Evolutionary conservation across 1,140 invertebrate genomes (phyloP).

Genomic region (Marisa cornuarietis): DNA sequence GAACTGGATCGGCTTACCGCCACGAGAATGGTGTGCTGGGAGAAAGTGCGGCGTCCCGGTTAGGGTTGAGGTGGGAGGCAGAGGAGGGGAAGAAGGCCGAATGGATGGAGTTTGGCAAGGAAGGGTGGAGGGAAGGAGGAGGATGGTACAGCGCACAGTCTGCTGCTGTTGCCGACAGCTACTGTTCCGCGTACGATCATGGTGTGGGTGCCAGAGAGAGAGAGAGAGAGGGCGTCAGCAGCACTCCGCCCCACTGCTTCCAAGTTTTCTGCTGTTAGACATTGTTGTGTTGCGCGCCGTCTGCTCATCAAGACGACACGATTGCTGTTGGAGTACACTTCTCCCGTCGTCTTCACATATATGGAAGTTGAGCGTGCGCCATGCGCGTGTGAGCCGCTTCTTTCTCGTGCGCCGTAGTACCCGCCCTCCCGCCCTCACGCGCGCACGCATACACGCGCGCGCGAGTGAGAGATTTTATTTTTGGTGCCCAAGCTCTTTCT

Average conservation of each 20-base stretch:
- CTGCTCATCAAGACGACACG: too few species aligned
- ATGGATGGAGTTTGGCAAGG: background rate
- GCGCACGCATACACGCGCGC: background rate
- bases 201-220: slow-evolving; percentile 3
- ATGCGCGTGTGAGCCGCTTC: background rate
- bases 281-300: too few species aligned
- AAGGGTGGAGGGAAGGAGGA: background rate
- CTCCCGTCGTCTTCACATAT: background rate
- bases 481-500: too few species aligned
- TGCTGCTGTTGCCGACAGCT: background rate
- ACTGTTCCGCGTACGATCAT: background rate
- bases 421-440: background rate
- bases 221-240: too few species aligned
- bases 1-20: background rate
- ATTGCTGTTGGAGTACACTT: too few species aligned
- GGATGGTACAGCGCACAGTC: background rate
- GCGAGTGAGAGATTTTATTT: background rate
- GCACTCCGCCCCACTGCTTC: too few species aligned
- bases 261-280: too few species aligned
- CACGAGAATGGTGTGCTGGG: background rate
- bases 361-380: background rate
- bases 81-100: background rate
- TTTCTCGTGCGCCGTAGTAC: background rate
- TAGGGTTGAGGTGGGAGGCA: too few species aligned
- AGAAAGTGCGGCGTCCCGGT: too few species aligned